Base-by-base conservation (phyloP, 2,797 vertebrate species). In the Sebastes nivosus region DNA sequence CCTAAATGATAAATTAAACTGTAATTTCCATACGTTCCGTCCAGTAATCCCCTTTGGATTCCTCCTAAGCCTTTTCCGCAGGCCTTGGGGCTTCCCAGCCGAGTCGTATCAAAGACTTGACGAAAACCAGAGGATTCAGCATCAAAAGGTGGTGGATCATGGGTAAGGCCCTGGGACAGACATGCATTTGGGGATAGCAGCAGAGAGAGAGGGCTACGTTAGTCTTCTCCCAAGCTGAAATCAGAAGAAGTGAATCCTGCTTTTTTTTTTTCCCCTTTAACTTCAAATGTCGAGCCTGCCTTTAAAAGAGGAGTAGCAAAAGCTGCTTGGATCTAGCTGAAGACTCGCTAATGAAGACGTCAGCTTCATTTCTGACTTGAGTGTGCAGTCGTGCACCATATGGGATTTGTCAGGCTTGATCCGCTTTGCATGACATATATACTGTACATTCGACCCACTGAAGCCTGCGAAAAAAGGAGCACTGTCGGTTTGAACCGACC, bases 21-120 rank as follows among this genome's bases (percentile, higher is more conserved):
- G 77, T 91, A 86, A 94, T 94, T 94, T 95, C 88, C 91, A 94
- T 94, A 93, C 38, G 30, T 89, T 87, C 71, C 24, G 46, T 88
- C 84, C 84, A 46, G 59, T 89, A 89, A 92, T 91, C 90, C 90
- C 88, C 24, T 64, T 84, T 82, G 86, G 90, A 87, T 88, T 88
- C 76, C 70, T 80, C 58, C 67, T 83, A 84, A 90, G 81, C 84
- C 72, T 76, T 86, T 42, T 80, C 68, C 57, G 22, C 34, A 20
- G 70, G 75, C 87, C 36, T 83, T 11, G 9, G 75, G 83, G 68
- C 72, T 80, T 74, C 75, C 12, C 57, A 72, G 59, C 79, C 42
- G 52, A 90, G 75, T 77, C 16, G 16, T 77, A 86, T 90, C 81
- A 92, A 90, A 92, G 84, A 77, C 65, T 77, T 34, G 46, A 82